phyloP scores from a whole-genome alignment of 1,140 invertebrate species.

The Drosophila orosa region DNA sequence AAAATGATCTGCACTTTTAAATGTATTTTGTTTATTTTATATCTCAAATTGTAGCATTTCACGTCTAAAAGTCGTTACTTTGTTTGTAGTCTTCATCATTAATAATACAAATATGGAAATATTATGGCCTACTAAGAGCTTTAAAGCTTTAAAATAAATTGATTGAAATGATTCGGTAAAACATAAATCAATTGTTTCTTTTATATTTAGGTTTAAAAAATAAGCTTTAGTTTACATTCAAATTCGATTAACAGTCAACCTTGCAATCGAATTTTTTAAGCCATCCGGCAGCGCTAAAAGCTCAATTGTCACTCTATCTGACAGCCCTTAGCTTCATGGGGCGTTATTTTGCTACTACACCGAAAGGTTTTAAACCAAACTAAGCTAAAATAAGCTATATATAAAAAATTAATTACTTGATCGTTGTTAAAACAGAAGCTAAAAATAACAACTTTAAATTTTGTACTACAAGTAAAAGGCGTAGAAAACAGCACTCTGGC shows the following conservation, averaged over 20 bases:
- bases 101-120: not conserved
- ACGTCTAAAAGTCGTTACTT: not conserved
- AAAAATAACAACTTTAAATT: no score
- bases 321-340: not conserved
- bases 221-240: not conserved
- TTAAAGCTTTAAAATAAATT: not conserved
- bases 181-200: no score
- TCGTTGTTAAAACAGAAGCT: no score
- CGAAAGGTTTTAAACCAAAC: no score
- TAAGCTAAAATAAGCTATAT: no score
- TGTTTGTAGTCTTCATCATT: not conserved
- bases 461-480: no score
- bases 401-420: no score
- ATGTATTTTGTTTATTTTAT: not conserved
- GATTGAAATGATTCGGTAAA: not conserved
- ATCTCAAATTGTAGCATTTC: no score
- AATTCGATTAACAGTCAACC: not conserved
- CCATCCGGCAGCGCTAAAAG: not conserved
- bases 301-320: not conserved
- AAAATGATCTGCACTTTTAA: not conserved
- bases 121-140: not conserved
- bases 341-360: not conserved
- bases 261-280: not conserved
- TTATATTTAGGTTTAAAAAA: not conserved
- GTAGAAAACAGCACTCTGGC: no score